Evolutionary conservation across 2,888 invertebrate genomes (phyloP).

Genomic region (Chelonus formosanus): DNA sequence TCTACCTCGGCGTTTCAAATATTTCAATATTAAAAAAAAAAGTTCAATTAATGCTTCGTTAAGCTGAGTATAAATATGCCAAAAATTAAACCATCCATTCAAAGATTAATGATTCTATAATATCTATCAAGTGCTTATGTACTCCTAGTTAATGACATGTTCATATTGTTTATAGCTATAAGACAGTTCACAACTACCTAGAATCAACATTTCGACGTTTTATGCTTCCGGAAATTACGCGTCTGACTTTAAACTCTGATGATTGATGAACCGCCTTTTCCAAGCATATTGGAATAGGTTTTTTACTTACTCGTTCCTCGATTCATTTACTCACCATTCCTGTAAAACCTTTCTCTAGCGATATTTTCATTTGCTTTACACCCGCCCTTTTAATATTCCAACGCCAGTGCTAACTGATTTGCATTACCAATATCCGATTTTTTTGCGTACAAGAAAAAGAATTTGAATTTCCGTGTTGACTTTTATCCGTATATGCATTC

Average conservation of each 20-base stretch:
- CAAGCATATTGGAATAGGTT: slow-evolving; percentile 7
- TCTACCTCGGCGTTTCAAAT: too few relatives aligned
- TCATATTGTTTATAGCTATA: too few relatives aligned
- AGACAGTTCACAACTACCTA: slow-evolving; percentile 5
- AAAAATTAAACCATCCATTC: slow-evolving; percentile 41
- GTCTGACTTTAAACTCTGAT: slow-evolving; percentile 63
- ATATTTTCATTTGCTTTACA: neutral
- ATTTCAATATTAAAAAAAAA: neutral
- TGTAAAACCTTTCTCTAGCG: neutral
- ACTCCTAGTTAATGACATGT: too few relatives aligned
- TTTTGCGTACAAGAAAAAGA: neutral
- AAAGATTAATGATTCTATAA: slow-evolving; percentile 54
- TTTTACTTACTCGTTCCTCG: neutral
- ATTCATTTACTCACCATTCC: slow-evolving; percentile 4
- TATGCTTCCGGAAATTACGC: slow-evolving; percentile 65
- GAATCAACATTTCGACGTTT: slow-evolving; percentile 55
- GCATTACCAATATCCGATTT: neutral
- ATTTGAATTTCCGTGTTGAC: too few relatives aligned
- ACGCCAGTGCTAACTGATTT: neutral
- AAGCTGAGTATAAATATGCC: neutral
- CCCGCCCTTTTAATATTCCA: neutral
- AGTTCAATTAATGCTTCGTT: neutral
- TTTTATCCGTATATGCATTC: too few relatives aligned
- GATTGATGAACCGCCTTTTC: slow-evolving; percentile 60
- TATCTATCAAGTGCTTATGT: slow-evolving; percentile 13